Percentiles rank a stretch among this genome's conserved stretches.
These are phyloP conservation scores for Thryonomys swinderianus DNA, from an alignment of 2,113 vertebrate species.

Conservation along the genomic window DNA sequence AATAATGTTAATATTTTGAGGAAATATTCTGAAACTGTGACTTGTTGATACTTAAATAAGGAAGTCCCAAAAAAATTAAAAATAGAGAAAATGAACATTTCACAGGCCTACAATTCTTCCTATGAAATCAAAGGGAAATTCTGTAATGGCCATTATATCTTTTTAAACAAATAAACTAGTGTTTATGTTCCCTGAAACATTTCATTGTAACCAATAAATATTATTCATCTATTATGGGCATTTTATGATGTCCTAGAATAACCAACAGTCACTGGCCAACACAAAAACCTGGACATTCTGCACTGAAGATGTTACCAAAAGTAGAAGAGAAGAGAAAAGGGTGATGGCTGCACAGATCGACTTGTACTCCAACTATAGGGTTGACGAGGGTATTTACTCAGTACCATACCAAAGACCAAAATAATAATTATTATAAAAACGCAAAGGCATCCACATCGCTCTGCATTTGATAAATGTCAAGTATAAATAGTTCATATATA, in stretches of 20 bases:
- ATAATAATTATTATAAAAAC: background rate
- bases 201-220: constrained; percentile 52
- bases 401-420: background rate
- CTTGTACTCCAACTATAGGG: background rate
- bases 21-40: background rate
- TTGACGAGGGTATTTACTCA: background rate
- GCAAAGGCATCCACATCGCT: background rate
- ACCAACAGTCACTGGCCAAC: background rate
- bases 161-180: constrained; percentile 43
- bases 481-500: background rate
- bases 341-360: background rate
- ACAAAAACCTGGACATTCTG: constrained; percentile 2
- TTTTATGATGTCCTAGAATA: background rate
- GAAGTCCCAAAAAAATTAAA: constrained; percentile 46
- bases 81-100: constrained; percentile 47
- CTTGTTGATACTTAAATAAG: constrained; percentile 46
- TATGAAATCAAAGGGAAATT: constrained; percentile 52
- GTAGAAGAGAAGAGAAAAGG: background rate
- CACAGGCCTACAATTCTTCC: constrained; percentile 17
- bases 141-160: background rate
- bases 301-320: background rate
- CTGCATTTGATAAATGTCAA: background rate
- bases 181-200: constrained; percentile 45
- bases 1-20: constrained; percentile 2
- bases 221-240: constrained; percentile 16